Base-by-base conservation (phyloP, 2,113 vertebrate species). In the Neogobius melanostomus region DNA sequence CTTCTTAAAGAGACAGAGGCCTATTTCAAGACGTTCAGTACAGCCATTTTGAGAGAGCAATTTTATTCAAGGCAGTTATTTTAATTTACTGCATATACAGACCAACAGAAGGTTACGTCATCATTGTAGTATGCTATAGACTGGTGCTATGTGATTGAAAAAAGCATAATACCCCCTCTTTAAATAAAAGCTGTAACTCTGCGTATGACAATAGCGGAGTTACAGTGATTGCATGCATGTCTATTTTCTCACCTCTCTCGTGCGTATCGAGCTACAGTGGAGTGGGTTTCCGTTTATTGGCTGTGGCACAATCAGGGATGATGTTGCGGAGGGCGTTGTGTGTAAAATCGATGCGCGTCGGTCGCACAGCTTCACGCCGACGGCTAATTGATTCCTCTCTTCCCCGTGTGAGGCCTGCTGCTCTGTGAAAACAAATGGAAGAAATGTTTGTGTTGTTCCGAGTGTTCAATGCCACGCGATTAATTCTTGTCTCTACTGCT, bases 281-380 rank as follows among this genome's bases (percentile, higher is more conserved):
- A 79, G 54, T 17, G 60, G 75, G 72, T 50, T 61, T n/a, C 48
- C 70, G 36, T 75, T 69, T 28, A 75, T 82, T 79, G 68, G 64
- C 66, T 66, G 75, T 62, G 36, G 57, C 53, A 49, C 57, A 43
- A 57, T 66, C 47, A 43, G 3, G 3, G 52, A 52, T 64, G 62
- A 81, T 64, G 64, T 72, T 62, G 61, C 72, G 77, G 69, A 77
- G 54, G 67, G 48, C 56, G 51, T 60, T 68, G 73, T 10, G 65
- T 64, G 70, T 69, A 21, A 82, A 77, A 83, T 77, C 75, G 53
- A 82, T 78, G 74, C 68, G 62, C 69, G 67, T 65, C 59, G 71
- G 52, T 77, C 72, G n/a, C 47, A 68, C 59, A 52, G 78, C 68
- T 50, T 75, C 6, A 36, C 62, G 65, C 65, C 69, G 71, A 66